phyloP scores from a whole-genome alignment of 2,113 vertebrate species.

The Pelecanus crispus region DNA sequence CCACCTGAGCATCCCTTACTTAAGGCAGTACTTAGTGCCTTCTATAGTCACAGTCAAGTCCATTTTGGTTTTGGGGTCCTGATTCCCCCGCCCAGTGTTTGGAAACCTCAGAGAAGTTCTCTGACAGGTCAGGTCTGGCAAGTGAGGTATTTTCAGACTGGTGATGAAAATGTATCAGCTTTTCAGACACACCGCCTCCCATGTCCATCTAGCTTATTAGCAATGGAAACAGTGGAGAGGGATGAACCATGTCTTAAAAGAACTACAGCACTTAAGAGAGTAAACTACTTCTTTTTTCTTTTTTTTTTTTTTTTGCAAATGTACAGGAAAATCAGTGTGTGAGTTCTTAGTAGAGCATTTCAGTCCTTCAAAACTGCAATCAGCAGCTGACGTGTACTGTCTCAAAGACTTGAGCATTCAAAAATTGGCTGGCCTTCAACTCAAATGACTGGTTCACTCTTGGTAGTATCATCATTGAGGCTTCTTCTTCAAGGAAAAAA shows the following conservation, averaged over 20 bases:
- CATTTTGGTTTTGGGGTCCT: background rate
- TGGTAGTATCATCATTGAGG: background rate
- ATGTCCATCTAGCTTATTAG: background rate
- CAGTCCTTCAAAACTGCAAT: background rate
- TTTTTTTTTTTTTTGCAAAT: background rate
- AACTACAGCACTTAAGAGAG: background rate
- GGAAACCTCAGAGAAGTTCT: background rate
- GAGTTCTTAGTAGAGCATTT: background rate
- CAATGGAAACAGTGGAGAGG: background rate
- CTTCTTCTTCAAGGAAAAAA: background rate
- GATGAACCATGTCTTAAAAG: background rate
- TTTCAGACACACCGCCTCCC: background rate
- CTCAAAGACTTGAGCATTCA: background rate
- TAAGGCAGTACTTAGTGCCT: background rate
- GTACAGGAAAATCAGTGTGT: background rate
- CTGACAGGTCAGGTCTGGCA: background rate
- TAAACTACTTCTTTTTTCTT: background rate
- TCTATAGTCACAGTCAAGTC: background rate
- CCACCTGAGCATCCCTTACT: background rate
- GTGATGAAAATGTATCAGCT: background rate
- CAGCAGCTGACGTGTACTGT: background rate
- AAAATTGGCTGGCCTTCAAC: background rate
- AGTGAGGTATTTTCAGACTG: background rate
- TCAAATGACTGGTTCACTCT: background rate
- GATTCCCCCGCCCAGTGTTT: fast-evolving